A percentile compares a stretch with the other conserved stretches of the same genome.
Evolutionary conservation across 2,888 invertebrate species (phyloP).

Genomic region (Celastrina argiolus): DNA sequence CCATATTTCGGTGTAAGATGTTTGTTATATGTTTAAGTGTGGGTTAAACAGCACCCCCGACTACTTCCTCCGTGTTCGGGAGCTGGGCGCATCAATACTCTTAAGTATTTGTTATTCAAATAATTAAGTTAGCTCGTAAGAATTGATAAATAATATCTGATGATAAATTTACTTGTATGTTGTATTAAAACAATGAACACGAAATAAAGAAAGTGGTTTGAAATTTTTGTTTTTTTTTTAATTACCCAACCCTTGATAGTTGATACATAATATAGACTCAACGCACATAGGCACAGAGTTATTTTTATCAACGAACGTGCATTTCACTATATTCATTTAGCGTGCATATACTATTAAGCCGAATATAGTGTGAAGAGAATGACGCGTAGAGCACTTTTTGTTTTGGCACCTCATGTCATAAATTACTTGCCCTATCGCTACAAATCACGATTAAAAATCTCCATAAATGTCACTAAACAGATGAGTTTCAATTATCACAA

Average conservation of each 20-base stretch:
- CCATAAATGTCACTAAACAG: too few species aligned
- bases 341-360: too few species aligned
- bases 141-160: slow-evolving; percentile 77
- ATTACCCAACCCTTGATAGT: not conserved
- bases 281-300: too few species aligned
- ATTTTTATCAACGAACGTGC: too few species aligned
- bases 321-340: too few species aligned
- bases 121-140: slow-evolving; percentile 73
- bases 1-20: slow-evolving; percentile 39
- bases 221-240: slow-evolving; percentile 59
- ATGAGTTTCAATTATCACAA: too few species aligned
- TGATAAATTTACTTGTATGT: slow-evolving; percentile 79
- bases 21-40: slow-evolving; percentile 51
- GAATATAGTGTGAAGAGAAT: too few species aligned
- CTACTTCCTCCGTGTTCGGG: slow-evolving; percentile 29
- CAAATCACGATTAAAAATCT: too few species aligned
- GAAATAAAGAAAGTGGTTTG: slow-evolving; percentile 79
- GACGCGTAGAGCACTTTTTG: too few species aligned
- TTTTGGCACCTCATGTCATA: too few species aligned
- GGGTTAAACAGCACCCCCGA: slow-evolving; percentile 44
- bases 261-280: too few species aligned
- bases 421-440: too few species aligned
- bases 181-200: slow-evolving; percentile 78
- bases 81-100: slow-evolving; percentile 41
- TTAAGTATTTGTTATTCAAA: slow-evolving; percentile 71